Conservation (phyloP, 2,888 invertebrate species). For the Seira sanloemensis region DNA sequence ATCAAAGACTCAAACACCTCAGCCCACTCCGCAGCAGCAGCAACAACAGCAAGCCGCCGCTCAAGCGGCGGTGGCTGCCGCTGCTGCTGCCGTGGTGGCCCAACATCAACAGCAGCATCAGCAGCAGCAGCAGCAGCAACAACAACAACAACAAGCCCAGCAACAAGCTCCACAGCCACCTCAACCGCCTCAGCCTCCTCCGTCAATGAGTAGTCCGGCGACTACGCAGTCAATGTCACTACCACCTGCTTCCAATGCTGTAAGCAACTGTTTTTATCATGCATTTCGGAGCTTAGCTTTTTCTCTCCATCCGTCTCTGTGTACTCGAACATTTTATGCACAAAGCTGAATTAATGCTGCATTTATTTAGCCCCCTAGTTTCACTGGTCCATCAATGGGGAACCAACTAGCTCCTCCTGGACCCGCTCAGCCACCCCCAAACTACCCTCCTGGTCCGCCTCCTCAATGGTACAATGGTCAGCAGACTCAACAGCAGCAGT, state of each 20-base stretch:
- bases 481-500: conserved; percentile 63
- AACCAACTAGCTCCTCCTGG: conserved; percentile 58
- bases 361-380: conserved; percentile 65
- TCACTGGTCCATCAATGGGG: conserved; percentile 60
- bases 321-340: no score
- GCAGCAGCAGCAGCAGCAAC: conserved; percentile 43
- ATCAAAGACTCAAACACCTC: conserved; percentile 73
- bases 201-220: conserved; percentile 45
- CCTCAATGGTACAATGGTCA: conserved; percentile 67
- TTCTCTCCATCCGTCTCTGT: no score
- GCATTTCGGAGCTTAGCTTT: no score
- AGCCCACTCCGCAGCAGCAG: conserved; percentile 74
- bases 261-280: no score
- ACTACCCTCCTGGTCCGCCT: conserved; percentile 70
- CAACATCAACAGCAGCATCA: conserved; percentile 75
- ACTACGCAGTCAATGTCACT: conserved; percentile 41
- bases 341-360: no score
- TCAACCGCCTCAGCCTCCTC: conserved; percentile 35
- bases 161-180: conserved; percentile 28
- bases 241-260: conserved; percentile 47
- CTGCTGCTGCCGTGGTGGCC: conserved; percentile 73
- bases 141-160: conserved; percentile 22
- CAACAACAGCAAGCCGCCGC: conserved; percentile 77
- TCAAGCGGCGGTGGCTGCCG: conserved; percentile 78
- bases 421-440: conserved; percentile 68